Conservation (phyloP, 2,113 vertebrate species). For the Xyliphius kryptos region DNA sequence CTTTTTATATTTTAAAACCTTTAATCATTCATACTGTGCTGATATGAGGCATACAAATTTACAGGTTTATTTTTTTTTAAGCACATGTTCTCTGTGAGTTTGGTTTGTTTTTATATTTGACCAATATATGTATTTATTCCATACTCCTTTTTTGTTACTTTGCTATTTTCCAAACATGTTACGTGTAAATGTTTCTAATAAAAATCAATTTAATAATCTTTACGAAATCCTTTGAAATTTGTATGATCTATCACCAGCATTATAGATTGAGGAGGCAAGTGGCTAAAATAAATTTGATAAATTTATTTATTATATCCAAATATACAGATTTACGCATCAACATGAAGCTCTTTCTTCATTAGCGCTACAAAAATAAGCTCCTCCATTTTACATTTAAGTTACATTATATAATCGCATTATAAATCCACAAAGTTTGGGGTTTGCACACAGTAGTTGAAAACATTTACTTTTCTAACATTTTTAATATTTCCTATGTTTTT, state of each 20-base stretch:
- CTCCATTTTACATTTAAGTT: no score
- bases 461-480: no score
- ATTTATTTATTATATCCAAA: slow-evolving; percentile 61
- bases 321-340: slow-evolving; percentile 56
- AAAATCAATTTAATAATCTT: slow-evolving; percentile 70
- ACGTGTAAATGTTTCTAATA: slow-evolving; percentile 82
- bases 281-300: slow-evolving; percentile 52
- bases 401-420: slow-evolving; percentile 27
- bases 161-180: slow-evolving; percentile 72
- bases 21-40: slow-evolving; percentile 63
- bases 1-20: slow-evolving; percentile 54
- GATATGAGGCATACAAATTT: slow-evolving; percentile 56
- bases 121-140: slow-evolving; percentile 72
- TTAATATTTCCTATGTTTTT: no score
- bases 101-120: slow-evolving; percentile 67
- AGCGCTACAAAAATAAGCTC: no score
- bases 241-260: neutral
- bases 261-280: slow-evolving; percentile 23
- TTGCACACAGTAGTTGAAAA: no score
- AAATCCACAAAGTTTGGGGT: no score
- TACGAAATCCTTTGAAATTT: slow-evolving; percentile 41
- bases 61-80: slow-evolving; percentile 71
- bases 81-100: slow-evolving; percentile 68
- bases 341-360: no score
- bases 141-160: slow-evolving; percentile 76